A percentile compares a stretch with the other conserved stretches of the same genome.
These are phyloP conservation scores for Echiichthys vipera DNA, from an alignment of 2,797 vertebrate species.

Conservation along the genomic window DNA sequence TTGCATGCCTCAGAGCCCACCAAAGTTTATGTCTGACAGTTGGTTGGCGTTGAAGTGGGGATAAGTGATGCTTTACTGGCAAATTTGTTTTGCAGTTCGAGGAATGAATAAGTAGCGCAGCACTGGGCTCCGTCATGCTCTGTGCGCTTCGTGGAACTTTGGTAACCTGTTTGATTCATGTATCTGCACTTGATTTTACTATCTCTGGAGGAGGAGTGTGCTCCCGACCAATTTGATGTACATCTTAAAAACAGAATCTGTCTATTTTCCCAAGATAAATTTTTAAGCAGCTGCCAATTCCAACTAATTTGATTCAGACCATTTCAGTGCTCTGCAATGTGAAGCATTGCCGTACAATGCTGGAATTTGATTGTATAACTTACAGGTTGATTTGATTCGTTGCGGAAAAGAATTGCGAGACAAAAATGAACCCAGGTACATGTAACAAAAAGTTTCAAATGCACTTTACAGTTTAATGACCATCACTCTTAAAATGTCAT, in stretches of 20 bases:
- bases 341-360: not conserved
- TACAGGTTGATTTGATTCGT: not conserved
- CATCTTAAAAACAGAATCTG: slow-evolving; percentile 30
- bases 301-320: slow-evolving; percentile 3
- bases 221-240: slow-evolving; percentile 45
- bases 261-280: slow-evolving; percentile 8
- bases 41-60: slow-evolving; percentile 52
- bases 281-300: slow-evolving; percentile 14
- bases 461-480: not conserved
- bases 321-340: not conserved
- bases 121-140: slow-evolving; percentile 55
- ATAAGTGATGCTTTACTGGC: slow-evolving; percentile 50
- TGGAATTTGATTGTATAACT: not conserved
- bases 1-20: slow-evolving; percentile 50
- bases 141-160: slow-evolving; percentile 42
- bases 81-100: slow-evolving; percentile 64
- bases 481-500: not conserved
- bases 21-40: slow-evolving; percentile 55
- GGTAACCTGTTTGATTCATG: slow-evolving; percentile 66
- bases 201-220: slow-evolving; percentile 27
- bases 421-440: not conserved
- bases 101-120: slow-evolving; percentile 54
- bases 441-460: not conserved
- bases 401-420: not conserved
- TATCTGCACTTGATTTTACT: slow-evolving; percentile 36